Evolutionary conservation across 2,888 invertebrate genomes (phyloP).

Genomic region (Ypsolopha sequella): DNA sequence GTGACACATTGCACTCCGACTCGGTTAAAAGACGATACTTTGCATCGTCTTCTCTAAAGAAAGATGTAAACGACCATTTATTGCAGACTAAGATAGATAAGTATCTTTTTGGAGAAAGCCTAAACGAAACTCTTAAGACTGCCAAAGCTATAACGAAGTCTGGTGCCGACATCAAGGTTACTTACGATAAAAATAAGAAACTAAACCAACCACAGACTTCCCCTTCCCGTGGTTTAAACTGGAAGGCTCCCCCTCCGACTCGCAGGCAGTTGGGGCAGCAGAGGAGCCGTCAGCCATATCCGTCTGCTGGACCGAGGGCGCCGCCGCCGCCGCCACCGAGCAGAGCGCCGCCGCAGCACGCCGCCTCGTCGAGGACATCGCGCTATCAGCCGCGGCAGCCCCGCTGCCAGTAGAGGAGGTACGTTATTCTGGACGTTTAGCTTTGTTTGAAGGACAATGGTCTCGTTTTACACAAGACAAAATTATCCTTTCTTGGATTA

Average conservation of each 20-base stretch:
- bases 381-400: conserved; percentile 1
- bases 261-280: conserved; percentile 4
- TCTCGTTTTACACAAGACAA: neutral
- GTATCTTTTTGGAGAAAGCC: conserved; percentile 11
- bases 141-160: conserved; percentile 13
- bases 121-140: conserved; percentile 11
- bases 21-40: conserved; percentile 10
- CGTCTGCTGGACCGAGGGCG: neutral
- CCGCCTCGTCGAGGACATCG: conserved; percentile 3
- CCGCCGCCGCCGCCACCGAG: conserved; percentile 1
- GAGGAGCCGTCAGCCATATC: conserved; percentile 7
- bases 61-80: conserved; percentile 14
- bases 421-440: conserved; percentile 1
- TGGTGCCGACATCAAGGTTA: conserved; percentile 8
- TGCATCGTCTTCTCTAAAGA: conserved; percentile 10
- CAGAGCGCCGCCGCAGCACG: neutral
- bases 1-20: conserved; percentile 12
- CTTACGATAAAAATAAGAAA: neutral
- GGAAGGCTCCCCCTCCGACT: conserved; percentile 6
- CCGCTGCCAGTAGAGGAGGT: conserved; percentile 5
- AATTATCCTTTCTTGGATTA: neutral
- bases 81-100: conserved; percentile 5
- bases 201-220: neutral
- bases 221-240: conserved; percentile 7
- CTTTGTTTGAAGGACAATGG: neutral